Evolutionary conservation across 2,797 vertebrate genomes (phyloP).

Genomic region (Scomberomorus guttatus): DNA sequence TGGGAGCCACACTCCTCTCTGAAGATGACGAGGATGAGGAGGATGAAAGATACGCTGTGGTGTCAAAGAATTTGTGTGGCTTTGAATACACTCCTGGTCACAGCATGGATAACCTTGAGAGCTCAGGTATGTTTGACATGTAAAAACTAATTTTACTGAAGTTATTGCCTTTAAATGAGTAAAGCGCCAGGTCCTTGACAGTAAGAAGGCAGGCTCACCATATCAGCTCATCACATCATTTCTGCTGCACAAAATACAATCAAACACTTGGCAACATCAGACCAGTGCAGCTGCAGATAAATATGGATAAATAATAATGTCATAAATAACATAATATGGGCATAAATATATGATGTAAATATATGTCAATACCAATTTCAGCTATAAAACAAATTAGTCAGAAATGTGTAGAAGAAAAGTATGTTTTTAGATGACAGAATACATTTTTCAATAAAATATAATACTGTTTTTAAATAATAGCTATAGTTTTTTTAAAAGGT

Average conservation of each 20-base stretch:
- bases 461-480: background rate
- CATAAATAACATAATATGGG: background rate
- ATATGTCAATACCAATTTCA: background rate
- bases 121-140: conserved; percentile 86
- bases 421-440: no score
- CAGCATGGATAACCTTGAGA: conserved; percentile 91
- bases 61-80: conserved; percentile 90
- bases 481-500: no score
- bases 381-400: background rate
- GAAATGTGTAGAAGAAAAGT: background rate
- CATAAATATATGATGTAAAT: background rate
- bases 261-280: no score
- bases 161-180: conserved; percentile 12
- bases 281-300: background rate
- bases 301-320: background rate
- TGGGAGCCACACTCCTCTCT: conserved; percentile 91
- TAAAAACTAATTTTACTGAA: conserved; percentile 10
- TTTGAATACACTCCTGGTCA: conserved; percentile 92
- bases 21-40: conserved; percentile 91
- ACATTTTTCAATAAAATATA: background rate
- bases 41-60: conserved; percentile 79
- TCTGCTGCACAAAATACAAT: background rate
- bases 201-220: background rate
- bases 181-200: conserved; percentile 50
- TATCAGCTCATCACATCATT: background rate